A percentile compares a stretch with the other conserved stretches of the same genome.
Conservation (phyloP, 2,888 invertebrate genomes). For the Eupithecia abbreviata region DNA sequence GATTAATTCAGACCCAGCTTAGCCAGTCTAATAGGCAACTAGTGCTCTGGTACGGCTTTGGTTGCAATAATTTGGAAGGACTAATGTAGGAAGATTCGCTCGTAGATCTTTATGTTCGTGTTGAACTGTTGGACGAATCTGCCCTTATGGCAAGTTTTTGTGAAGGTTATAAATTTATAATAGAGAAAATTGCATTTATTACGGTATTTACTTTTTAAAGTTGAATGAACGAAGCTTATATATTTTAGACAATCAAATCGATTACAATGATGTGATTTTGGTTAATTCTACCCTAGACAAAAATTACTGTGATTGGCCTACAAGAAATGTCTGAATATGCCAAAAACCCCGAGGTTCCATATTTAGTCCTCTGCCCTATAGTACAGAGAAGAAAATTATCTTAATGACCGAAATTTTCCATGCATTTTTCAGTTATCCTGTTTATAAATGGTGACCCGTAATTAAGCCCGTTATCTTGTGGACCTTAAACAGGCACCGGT, state of each 20-base stretch:
- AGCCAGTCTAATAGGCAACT: conserved; percentile 4
- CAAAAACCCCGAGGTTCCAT: not conserved
- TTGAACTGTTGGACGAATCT: not conserved
- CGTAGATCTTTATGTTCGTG: not conserved
- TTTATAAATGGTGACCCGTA: not conserved
- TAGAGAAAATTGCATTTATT: too few species aligned
- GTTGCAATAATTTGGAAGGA: conserved; percentile 3
- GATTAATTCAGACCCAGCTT: conserved; percentile 33
- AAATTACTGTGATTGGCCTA: not conserved
- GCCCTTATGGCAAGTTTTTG: not conserved
- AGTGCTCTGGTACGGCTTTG: conserved; percentile 4
- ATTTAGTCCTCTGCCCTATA: not conserved
- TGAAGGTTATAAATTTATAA: not conserved
- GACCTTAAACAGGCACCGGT: too few species aligned
- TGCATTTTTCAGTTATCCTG: not conserved
- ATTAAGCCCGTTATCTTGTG: too few species aligned
- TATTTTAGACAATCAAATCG: not conserved
- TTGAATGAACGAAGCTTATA: not conserved
- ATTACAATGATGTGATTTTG: too few species aligned
- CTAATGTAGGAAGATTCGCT: conserved; percentile 1
- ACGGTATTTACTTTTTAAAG: too few species aligned
- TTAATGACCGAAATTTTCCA: not conserved
- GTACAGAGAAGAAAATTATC: not conserved
- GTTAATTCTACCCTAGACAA: not conserved
- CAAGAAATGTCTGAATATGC: not conserved